Percentiles rank a stretch among this genome's conserved stretches.
Conservation (phyloP, 2,888 invertebrate genomes). For the Hedya salicella region DNA sequence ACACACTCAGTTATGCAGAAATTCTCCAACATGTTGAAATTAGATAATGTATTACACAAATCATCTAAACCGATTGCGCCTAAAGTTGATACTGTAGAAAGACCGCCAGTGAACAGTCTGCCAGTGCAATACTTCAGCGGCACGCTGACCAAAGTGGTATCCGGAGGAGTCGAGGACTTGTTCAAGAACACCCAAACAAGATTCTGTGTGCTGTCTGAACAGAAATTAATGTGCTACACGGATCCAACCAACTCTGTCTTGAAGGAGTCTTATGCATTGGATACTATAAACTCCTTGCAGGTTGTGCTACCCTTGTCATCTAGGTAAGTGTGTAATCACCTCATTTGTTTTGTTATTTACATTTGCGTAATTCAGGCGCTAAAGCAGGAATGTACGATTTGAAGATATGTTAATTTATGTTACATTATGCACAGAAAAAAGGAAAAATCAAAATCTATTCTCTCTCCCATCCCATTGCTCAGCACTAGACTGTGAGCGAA, state of each 20-base stretch:
- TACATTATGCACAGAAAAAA: no score
- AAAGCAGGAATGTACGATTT: no score
- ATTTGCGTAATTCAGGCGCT: no score
- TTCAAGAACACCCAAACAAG: constrained; percentile 91
- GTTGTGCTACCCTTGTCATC: constrained; percentile 84
- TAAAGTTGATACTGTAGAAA: constrained; percentile 71
- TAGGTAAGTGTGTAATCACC: constrained; percentile 61
- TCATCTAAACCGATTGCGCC: constrained; percentile 54
- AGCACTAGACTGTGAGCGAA: no score
- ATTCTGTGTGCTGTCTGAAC: constrained; percentile 89
- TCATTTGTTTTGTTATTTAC: neutral
- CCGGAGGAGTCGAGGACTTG: constrained; percentile 88
- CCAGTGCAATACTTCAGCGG: constrained; percentile 85
- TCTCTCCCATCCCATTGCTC: no score
- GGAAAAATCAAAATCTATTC: no score
- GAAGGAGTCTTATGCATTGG: constrained; percentile 89
- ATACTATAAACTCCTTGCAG: constrained; percentile 87
- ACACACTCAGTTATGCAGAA: constrained; percentile 66
- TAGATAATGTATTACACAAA: constrained; percentile 78
- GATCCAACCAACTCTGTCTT: constrained; percentile 88
- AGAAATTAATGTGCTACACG: constrained; percentile 89
- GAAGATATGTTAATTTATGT: no score
- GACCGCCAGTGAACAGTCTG: constrained; percentile 80
- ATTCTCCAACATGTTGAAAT: constrained; percentile 77
- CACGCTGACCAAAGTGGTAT: constrained; percentile 84